Evolutionary conservation across 2,888 invertebrate genomes (phyloP).

Genomic region (Lycia hirtaria): DNA sequence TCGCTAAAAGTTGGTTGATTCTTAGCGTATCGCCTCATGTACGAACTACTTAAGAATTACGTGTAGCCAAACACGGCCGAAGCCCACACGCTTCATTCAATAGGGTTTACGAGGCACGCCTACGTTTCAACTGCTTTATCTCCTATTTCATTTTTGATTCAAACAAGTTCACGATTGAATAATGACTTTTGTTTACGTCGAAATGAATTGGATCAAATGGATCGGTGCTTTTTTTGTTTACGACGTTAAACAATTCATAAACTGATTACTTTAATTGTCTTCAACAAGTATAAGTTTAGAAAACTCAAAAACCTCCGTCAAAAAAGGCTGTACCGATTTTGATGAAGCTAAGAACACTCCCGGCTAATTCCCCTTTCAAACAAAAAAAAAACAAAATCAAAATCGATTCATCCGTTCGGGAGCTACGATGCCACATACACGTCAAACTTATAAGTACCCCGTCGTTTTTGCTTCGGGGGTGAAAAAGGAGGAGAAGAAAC

Average conservation of each 20-base stretch:
- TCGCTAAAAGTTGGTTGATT: not conserved
- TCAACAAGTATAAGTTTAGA: too few species aligned
- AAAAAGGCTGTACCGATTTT: too few species aligned
- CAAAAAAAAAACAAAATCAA: too few species aligned
- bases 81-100: conserved; percentile 25
- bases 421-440: too few species aligned
- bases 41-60: conserved; percentile 1
- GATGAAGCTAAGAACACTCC: too few species aligned
- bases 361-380: too few species aligned
- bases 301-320: too few species aligned
- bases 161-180: conserved; percentile 1
- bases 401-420: too few species aligned
- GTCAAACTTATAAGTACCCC: too few species aligned
- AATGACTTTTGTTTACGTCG: conserved; percentile 3
- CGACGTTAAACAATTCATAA: not conserved
- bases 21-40: not conserved
- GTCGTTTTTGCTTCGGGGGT: too few species aligned
- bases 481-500: too few species aligned
- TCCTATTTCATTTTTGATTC: conserved; percentile 14
- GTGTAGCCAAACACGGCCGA: conserved; percentile 14
- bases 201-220: conserved; percentile 3
- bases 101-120: conserved; percentile 18
- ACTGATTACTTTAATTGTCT: too few species aligned
- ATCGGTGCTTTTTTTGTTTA: not conserved
- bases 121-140: conserved; percentile 14